These are phyloP conservation scores for Calidris pugnax DNA, from an alignment of 2,113 vertebrate species.

Conservation along the genomic window DNA sequence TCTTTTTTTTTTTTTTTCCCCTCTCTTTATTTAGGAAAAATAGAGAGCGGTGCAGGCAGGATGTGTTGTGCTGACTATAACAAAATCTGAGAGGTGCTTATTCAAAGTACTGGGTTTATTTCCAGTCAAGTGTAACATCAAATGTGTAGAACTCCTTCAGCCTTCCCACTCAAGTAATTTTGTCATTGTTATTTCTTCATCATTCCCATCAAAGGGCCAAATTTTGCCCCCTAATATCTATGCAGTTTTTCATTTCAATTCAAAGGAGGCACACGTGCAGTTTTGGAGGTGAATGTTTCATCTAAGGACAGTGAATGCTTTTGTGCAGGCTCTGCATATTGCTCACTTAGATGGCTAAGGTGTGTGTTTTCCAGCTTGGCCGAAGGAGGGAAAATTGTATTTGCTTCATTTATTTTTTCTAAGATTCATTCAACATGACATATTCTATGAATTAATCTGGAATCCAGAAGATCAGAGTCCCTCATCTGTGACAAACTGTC, in stretches of 20 bases:
- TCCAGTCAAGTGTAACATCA: slow-evolving; percentile 23
- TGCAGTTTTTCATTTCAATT: slow-evolving; percentile 13
- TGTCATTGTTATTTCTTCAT: slow-evolving; percentile 39
- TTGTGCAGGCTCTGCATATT: not conserved
- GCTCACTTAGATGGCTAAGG: not conserved
- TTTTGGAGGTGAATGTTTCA: slow-evolving; percentile 18
- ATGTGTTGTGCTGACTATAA: not conserved
- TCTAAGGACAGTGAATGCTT: not conserved
- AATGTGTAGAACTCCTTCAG: slow-evolving; percentile 1
- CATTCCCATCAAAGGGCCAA: not conserved
- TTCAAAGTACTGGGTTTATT: slow-evolving; percentile 11
- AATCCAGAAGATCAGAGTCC: not conserved
- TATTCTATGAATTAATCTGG: not conserved
- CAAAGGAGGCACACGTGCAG: not conserved
- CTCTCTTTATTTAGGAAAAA: not conserved
- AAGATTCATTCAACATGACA: not conserved
- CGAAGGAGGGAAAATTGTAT: not conserved
- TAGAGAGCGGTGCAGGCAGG: not conserved
- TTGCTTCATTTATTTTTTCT: not conserved
- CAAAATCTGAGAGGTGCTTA: slow-evolving; percentile 2
- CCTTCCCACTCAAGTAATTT: slow-evolving; percentile 34
- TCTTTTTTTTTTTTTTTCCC: not conserved
- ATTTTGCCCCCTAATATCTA: not conserved
- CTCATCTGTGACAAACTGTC: not conserved
- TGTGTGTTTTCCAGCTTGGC: not conserved